These are phyloP conservation scores for Drosophila mauritiana DNA, from an alignment of 1,140 invertebrate species.

Conservation along the genomic window DNA sequence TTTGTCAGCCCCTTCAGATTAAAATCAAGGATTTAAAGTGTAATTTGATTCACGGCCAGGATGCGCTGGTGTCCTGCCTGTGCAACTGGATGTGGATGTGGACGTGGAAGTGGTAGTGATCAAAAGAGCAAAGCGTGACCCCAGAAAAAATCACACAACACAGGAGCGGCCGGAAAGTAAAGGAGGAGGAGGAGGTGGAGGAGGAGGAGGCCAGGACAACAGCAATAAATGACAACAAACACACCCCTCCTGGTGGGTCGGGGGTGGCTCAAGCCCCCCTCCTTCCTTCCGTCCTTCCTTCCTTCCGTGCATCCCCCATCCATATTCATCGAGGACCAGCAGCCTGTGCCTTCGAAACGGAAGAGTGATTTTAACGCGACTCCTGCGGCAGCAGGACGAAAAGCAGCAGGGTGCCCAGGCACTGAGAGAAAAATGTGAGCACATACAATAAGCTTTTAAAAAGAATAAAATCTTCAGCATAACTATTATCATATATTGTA, in stretches of 20 bases:
- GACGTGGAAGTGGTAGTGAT: slow-evolving; percentile 45
- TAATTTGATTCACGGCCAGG: slow-evolving; percentile 80
- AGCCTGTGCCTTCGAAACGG: slow-evolving; percentile 50
- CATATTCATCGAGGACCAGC: not conserved
- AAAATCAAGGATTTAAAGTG: slow-evolving; percentile 84
- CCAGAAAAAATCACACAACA: slow-evolving; percentile 77
- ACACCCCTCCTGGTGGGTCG: slow-evolving; percentile 56
- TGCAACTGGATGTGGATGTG: slow-evolving; percentile 4
- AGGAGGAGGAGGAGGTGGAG: slow-evolving; percentile 4
- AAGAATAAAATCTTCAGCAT: no score
- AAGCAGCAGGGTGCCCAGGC: slow-evolving; percentile 52
- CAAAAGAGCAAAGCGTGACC: slow-evolving; percentile 82
- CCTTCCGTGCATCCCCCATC: not conserved
- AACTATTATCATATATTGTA: no score
- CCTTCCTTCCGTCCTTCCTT: no score
- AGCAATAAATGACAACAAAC: slow-evolving; percentile 83
- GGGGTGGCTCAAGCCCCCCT: slow-evolving; percentile 17
- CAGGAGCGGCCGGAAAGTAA: slow-evolving; percentile 1
- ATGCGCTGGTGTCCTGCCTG: not conserved
- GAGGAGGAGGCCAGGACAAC: slow-evolving; percentile 55
- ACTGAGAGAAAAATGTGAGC: slow-evolving; percentile 11
- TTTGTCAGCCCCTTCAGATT: slow-evolving; percentile 84
- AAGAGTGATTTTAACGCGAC: slow-evolving; percentile 76
- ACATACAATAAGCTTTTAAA: not conserved
- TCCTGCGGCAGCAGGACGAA: slow-evolving; percentile 49